A percentile compares a stretch with the other conserved stretches of the same genome.
These are phyloP conservation scores for Resseliella maxima DNA, from an alignment of 2,888 invertebrate genomes.

Conservation along the genomic window DNA sequence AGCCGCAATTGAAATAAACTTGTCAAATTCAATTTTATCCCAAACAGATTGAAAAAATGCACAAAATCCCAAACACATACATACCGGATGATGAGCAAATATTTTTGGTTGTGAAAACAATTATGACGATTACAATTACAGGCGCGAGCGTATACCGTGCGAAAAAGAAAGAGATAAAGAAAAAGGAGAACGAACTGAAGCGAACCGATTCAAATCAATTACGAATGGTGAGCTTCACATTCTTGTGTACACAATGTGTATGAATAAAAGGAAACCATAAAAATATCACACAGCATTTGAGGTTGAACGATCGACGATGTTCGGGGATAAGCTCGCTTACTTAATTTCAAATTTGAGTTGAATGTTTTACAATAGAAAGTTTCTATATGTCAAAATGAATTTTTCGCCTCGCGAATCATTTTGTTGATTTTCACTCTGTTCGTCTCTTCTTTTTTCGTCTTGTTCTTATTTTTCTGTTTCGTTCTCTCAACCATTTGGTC, in stretches of 20 bases:
- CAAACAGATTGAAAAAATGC: background rate
- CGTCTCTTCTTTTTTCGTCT: background rate
- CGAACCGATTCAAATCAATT: slow-evolving; percentile 20
- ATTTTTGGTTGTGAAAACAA: background rate
- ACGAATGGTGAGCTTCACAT: background rate
- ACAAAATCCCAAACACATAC: background rate
- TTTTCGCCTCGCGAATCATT: background rate
- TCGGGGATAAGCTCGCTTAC: slow-evolving; percentile 6
- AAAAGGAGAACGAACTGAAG: background rate
- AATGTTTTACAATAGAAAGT: slow-evolving; percentile 7
- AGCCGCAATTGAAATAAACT: background rate
- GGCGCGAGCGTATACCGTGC: too few relatives aligned
- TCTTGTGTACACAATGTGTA: background rate
- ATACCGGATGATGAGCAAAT: background rate
- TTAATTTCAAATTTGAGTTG: background rate
- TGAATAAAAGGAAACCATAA: slow-evolving; percentile 37
- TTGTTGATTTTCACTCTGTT: background rate
- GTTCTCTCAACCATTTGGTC: background rate
- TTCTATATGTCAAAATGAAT: slow-evolving; percentile 5
- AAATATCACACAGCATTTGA: slow-evolving; percentile 23
- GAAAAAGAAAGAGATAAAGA: background rate
- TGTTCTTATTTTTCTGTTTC: background rate
- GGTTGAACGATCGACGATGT: background rate
- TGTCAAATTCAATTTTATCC: background rate
- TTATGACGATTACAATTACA: slow-evolving; percentile 29